Percentiles rank a stretch among this genome's conserved stretches.
Evolutionary conservation across 2,888 invertebrate genomes (phyloP).

Genomic region (Drosophila parthenogenetica): DNA sequence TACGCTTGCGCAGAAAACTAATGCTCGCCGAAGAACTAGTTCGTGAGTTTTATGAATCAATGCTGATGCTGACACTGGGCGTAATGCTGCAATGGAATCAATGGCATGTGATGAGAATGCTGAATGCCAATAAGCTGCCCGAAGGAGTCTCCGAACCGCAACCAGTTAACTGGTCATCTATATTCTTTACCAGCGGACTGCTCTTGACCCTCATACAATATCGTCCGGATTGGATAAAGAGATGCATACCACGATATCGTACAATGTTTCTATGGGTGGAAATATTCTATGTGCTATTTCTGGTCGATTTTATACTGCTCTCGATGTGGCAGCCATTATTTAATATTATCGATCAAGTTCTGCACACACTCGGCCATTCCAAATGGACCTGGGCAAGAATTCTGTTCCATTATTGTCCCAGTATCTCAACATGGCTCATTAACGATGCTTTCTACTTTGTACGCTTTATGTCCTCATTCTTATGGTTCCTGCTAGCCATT

Average conservation of each 20-base stretch:
- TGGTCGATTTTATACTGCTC: constrained; percentile 44
- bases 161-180: constrained; percentile 28
- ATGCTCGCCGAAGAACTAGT: constrained; percentile 21
- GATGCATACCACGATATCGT: constrained; percentile 2
- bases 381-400: constrained; percentile 16
- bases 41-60: constrained; percentile 50
- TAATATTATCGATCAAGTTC: constrained; percentile 25
- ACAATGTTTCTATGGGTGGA: constrained; percentile 35
- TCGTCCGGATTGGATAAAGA: constrained; percentile 36
- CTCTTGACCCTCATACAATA: constrained; percentile 37
- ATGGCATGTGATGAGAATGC: constrained; percentile 35
- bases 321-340: constrained; percentile 50
- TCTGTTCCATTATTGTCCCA: constrained; percentile 34
- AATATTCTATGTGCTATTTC: constrained; percentile 36
- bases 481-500: constrained; percentile 39
- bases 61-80: constrained; percentile 35
- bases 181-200: constrained; percentile 38
- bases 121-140: constrained; percentile 8
- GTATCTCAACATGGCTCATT: constrained; percentile 37
- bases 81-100: constrained; percentile 55
- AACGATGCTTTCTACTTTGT: constrained; percentile 38
- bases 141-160: constrained; percentile 22
- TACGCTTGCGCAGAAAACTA: constrained; percentile 18
- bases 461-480: constrained; percentile 40
- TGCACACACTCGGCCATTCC: constrained; percentile 25